These are phyloP conservation scores for Propithecus perrieri DNA, from an alignment of 2,797 vertebrate genomes.

Conservation along the genomic window DNA sequence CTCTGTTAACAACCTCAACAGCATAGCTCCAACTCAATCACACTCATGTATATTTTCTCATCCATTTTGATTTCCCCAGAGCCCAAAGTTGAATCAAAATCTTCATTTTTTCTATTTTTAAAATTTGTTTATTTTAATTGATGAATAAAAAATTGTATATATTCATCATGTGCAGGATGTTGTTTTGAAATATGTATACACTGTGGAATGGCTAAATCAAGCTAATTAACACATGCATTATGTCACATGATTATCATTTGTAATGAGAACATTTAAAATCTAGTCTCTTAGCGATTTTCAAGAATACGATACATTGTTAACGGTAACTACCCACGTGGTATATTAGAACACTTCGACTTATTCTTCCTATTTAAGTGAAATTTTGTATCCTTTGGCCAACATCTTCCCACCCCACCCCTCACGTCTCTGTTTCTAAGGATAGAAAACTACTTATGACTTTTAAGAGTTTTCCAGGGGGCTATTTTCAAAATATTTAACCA, in stretches of 20 bases:
- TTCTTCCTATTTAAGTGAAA: background rate
- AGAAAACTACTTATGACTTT: background rate
- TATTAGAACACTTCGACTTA: background rate
- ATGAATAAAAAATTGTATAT: background rate
- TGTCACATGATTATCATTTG: background rate
- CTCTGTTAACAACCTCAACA: background rate
- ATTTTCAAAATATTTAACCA: background rate
- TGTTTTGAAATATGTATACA: background rate
- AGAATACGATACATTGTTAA: background rate
- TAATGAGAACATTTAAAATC: background rate
- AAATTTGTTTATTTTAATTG: background rate
- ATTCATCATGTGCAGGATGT: background rate
- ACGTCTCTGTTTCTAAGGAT: background rate
- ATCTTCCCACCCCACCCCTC: background rate
- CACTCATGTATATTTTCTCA: background rate
- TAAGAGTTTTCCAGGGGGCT: background rate
- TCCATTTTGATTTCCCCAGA: background rate
- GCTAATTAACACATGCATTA: background rate
- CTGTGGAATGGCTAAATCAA: background rate
- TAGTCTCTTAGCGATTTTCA: background rate
- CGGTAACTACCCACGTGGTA: background rate
- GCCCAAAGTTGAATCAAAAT: background rate
- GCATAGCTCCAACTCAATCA: too few species aligned
- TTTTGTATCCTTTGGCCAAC: background rate
- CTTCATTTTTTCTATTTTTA: background rate